These are phyloP conservation scores for Peromyscus aztecus DNA, from an alignment of 2,797 vertebrate species.

Conservation along the genomic window DNA sequence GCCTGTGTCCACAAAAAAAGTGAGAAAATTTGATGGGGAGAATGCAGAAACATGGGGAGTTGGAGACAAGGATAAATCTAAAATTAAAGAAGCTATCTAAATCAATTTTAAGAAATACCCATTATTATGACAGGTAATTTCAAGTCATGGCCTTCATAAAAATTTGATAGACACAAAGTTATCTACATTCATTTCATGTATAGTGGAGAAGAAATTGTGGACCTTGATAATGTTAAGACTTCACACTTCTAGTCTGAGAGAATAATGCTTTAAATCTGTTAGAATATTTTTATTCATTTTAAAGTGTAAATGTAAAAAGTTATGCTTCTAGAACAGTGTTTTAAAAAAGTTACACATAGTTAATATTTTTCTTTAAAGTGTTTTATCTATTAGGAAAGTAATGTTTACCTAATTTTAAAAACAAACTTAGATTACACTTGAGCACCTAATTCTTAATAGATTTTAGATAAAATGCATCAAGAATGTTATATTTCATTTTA, in stretches of 20 bases:
- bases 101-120: constrained; percentile 82
- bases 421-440: not conserved
- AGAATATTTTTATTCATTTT: not conserved
- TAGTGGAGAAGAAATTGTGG: constrained; percentile 69
- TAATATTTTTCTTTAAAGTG: not conserved
- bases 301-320: not conserved
- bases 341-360: not conserved
- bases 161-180: constrained; percentile 80
- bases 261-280: constrained; percentile 60
- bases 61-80: constrained; percentile 70
- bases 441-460: not conserved
- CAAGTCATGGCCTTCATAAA: constrained; percentile 77
- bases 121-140: constrained; percentile 84
- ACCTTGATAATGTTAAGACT: constrained; percentile 78
- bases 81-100: constrained; percentile 79
- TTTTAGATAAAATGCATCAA: not conserved
- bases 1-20: constrained; percentile 51
- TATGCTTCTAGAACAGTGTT: not conserved
- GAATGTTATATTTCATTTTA: not conserved
- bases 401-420: not conserved
- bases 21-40: not conserved
- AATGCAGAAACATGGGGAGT: not conserved
- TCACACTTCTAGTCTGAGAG: constrained; percentile 10
- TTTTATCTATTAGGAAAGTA: not conserved
- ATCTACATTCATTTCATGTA: constrained; percentile 68